Evolutionary conservation across 2,888 invertebrate genomes (phyloP).

Genomic region (Hirtodrosophila cameraria): DNA sequence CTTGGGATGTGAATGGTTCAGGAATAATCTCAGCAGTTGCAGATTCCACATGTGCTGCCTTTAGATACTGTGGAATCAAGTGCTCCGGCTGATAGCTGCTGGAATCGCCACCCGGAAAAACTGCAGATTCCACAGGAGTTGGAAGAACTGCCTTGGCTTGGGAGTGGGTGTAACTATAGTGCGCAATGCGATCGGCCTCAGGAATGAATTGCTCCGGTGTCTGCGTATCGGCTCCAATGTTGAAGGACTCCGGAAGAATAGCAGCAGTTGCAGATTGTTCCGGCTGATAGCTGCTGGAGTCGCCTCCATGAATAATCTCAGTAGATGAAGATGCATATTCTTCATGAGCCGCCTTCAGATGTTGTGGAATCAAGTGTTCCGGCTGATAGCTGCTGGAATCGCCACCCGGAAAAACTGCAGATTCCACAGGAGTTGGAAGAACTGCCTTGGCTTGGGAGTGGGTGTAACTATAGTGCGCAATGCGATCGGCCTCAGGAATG

Average conservation of each 20-base stretch:
- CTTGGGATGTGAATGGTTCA: slow-evolving; percentile 47
- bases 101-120: slow-evolving; percentile 26
- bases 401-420: slow-evolving; percentile 13
- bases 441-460: background rate
- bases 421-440: background rate
- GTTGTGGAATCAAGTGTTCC: slow-evolving; percentile 15
- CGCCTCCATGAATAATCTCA: slow-evolving; percentile 13
- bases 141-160: background rate
- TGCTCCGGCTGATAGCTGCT: slow-evolving; percentile 39
- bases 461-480: background rate
- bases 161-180: background rate
- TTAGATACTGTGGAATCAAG: slow-evolving; percentile 9
- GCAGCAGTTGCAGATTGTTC: slow-evolving; percentile 19
- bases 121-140: background rate
- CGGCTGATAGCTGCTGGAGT: slow-evolving; percentile 36
- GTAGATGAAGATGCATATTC: too few species aligned
- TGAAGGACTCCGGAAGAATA: background rate
- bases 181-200: background rate
- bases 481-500: slow-evolving; percentile 5
- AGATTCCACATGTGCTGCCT: background rate
- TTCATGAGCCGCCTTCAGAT: too few species aligned
- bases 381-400: slow-evolving; percentile 38
- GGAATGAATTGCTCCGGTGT: slow-evolving; percentile 10
- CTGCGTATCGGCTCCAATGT: slow-evolving; percentile 11
- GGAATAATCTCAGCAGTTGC: slow-evolving; percentile 14